Conservation (phyloP, 92 coral and sea anemone species). For the Zoanthus gigantus region DNA sequence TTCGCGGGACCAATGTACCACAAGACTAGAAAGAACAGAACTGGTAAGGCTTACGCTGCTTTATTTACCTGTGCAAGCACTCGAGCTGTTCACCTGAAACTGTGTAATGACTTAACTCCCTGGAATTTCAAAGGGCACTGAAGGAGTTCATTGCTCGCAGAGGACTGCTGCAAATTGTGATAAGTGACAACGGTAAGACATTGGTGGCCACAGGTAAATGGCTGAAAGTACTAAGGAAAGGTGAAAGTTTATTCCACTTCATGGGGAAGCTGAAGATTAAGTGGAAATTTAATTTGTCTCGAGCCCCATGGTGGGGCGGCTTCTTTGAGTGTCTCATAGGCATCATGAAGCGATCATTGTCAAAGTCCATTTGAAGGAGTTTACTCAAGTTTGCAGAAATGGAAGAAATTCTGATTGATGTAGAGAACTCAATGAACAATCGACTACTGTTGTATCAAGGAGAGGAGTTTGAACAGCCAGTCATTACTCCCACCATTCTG, state of each 20-base stretch:
- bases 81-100: constrained; percentile 57
- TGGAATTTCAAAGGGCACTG: constrained; percentile 50
- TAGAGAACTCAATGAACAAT: too few relatives aligned
- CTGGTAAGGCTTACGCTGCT: constrained; percentile 56
- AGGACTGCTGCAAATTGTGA: constrained; percentile 32
- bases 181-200: constrained; percentile 51
- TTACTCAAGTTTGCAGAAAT: constrained; percentile 36
- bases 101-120: constrained; percentile 33
- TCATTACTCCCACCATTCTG: too few relatives aligned
- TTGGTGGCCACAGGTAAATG: constrained; percentile 48
- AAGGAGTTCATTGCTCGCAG: constrained; percentile 67
- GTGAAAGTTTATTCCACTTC: constrained; percentile 37
- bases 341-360: constrained; percentile 15
- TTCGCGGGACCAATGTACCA: constrained; percentile 69
- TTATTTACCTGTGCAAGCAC: constrained; percentile 25
- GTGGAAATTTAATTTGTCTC: constrained; percentile 56
- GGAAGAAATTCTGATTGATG: too few relatives aligned
- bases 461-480: too few relatives aligned
- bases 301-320: constrained; percentile 58
- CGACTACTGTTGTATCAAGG: too few relatives aligned
- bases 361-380: constrained; percentile 56
- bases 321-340: constrained; percentile 57
- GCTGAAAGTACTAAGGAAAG: constrained; percentile 27
- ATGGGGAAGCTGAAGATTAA: constrained; percentile 33
- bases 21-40: constrained; percentile 19